Evolutionary conservation across 2,888 invertebrate species (phyloP).

Genomic region (Muschampia plurimacula): DNA sequence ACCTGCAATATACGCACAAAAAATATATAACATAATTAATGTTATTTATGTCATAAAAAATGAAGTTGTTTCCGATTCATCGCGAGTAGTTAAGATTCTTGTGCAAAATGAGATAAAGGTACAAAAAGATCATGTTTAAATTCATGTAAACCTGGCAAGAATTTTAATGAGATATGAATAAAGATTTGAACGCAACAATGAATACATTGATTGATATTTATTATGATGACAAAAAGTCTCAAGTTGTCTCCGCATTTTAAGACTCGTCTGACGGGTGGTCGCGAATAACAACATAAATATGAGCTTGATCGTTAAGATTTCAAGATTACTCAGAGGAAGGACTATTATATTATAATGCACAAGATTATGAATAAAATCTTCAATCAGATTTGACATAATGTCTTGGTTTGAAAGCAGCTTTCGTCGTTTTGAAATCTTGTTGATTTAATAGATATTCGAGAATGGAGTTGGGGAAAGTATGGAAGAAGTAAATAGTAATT

Average conservation of each 20-base stretch:
- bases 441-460: conserved; percentile 5
- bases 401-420: not conserved
- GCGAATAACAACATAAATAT: conserved; percentile 17
- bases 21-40: no score
- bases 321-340: no score
- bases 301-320: conserved; percentile 17
- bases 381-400: not conserved
- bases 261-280: conserved; percentile 23
- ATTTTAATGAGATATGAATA: conserved; percentile 33
- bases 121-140: conserved; percentile 29
- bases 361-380: not conserved
- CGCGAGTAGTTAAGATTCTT: conserved; percentile 7
- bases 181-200: conserved; percentile 26
- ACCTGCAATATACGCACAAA: no score
- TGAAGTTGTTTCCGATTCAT: not conserved
- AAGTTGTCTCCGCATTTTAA: conserved; percentile 24
- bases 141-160: conserved; percentile 21
- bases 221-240: conserved; percentile 30
- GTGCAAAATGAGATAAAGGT: not conserved
- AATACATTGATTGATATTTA: conserved; percentile 33
- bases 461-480: not conserved
- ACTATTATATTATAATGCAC: no score
- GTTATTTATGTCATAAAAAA: no score
- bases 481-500: no score
- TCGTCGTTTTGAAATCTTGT: not conserved